These are phyloP conservation scores for Drymonia ruficornis DNA, from an alignment of 2,888 invertebrate genomes.

Conservation along the genomic window DNA sequence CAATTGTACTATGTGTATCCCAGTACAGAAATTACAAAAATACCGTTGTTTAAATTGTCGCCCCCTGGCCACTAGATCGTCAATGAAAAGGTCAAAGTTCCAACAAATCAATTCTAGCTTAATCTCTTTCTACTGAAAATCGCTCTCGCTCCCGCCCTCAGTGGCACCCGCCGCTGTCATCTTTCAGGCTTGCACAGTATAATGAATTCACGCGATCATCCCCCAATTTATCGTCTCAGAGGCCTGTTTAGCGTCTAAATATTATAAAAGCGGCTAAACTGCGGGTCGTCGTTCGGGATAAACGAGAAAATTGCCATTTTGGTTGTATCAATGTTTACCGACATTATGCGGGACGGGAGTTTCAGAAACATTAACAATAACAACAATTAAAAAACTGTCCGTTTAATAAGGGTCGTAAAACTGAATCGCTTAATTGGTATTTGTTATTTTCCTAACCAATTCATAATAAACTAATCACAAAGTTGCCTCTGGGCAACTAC, in stretches of 20 bases:
- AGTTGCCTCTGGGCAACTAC: too few species aligned
- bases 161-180: not conserved
- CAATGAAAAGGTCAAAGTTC: too few species aligned
- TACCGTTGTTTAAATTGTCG: too few species aligned
- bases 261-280: conserved; percentile 23
- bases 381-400: too few species aligned
- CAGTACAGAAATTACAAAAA: too few species aligned
- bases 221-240: conserved; percentile 28
- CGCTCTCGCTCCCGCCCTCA: conserved; percentile 8
- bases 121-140: not conserved
- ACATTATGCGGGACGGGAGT: not conserved
- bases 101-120: too few species aligned
- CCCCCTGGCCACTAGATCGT: too few species aligned
- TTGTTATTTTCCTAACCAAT: too few species aligned
- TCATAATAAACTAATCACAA: too few species aligned
- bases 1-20: too few species aligned
- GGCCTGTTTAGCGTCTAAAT: conserved; percentile 25
- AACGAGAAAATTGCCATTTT: conserved; percentile 10
- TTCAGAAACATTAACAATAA: not conserved
- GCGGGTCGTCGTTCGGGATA: conserved; percentile 37
- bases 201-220: conserved; percentile 31
- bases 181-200: conserved; percentile 13
- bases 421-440: too few species aligned
- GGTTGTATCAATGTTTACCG: not conserved
- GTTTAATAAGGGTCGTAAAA: too few species aligned